Evolutionary conservation across 2,888 invertebrate species (phyloP).

Genomic region (Himalopsyche anomala): DNA sequence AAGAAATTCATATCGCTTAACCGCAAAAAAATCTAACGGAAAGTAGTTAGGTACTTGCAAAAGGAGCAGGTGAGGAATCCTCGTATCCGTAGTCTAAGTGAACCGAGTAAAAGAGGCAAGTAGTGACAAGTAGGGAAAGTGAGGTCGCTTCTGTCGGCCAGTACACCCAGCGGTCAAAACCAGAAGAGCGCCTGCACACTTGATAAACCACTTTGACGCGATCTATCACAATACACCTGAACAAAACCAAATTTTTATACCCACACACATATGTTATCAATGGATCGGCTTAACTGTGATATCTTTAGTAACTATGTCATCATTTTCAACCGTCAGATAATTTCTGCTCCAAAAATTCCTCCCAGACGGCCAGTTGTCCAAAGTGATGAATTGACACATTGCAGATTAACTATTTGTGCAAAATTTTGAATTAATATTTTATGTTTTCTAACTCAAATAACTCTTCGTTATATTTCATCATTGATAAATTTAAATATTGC

Average conservation of each 20-base stretch:
- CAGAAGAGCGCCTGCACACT: constrained; percentile 26
- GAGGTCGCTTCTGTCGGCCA: constrained; percentile 47
- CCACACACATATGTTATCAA: constrained; percentile 33
- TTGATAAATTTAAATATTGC: no score
- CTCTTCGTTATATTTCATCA: no score
- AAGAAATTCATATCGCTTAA: neutral
- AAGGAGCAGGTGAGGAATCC: constrained; percentile 22
- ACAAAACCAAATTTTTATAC: constrained; percentile 28
- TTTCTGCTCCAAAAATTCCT: constrained; percentile 17
- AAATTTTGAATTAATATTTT: no score
- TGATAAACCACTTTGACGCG: constrained; percentile 37
- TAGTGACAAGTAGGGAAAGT: constrained; percentile 55
- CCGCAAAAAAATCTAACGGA: constrained; percentile 14
- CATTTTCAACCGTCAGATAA: neutral
- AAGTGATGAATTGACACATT: no score
- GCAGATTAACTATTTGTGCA: no score
- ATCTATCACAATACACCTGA: constrained; percentile 40
- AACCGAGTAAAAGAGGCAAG: constrained; percentile 42
- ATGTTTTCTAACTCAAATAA: no score
- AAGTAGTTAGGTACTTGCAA: neutral
- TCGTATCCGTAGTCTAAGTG: constrained; percentile 34
- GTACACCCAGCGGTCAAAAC: constrained; percentile 18
- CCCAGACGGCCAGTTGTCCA: neutral
- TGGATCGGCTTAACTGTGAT: constrained; percentile 9
- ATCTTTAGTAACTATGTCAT: constrained; percentile 29